phyloP scores from a whole-genome alignment of 2,888 invertebrate genomes.

The Harpalus rufipes region DNA sequence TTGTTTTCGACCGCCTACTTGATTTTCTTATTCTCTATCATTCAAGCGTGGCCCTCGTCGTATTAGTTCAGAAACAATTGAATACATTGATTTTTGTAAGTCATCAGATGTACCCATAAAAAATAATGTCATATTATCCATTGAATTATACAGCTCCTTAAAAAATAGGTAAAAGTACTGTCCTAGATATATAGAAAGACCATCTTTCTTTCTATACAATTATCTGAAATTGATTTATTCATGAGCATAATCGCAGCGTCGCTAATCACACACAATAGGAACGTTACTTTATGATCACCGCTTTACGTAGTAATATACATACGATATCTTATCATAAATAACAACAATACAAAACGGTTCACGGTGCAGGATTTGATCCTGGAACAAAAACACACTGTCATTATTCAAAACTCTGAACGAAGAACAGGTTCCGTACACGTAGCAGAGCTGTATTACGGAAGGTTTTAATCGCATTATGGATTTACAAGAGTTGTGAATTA shows the following conservation, averaged over 20 bases:
- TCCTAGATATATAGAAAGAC: no score
- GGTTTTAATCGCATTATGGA: no score
- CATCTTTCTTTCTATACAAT: constrained; percentile 12
- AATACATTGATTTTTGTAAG: no score
- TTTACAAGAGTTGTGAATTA: no score
- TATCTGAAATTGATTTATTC: constrained; percentile 41
- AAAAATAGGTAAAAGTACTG: no score
- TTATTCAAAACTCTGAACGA: constrained; percentile 13
- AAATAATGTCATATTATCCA: no score
- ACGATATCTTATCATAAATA: constrained; percentile 50
- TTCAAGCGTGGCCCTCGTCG: no score
- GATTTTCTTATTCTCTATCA: no score
- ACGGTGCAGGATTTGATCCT: constrained; percentile 14
- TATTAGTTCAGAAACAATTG: no score
- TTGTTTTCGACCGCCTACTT: no score
- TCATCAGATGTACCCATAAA: no score
- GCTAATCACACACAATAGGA: constrained; percentile 35
- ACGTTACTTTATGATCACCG: constrained; percentile 32
- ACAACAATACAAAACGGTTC: constrained; percentile 55
- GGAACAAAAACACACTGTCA: constrained; percentile 8
- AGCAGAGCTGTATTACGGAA: neutral
- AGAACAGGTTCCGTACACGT: constrained; percentile 19
- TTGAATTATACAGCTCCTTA: no score
- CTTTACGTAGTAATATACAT: constrained; percentile 14
- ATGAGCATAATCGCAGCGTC: constrained; percentile 15